Conservation (phyloP, 2,797 vertebrate species). For the Petrocephalus sullivani region DNA sequence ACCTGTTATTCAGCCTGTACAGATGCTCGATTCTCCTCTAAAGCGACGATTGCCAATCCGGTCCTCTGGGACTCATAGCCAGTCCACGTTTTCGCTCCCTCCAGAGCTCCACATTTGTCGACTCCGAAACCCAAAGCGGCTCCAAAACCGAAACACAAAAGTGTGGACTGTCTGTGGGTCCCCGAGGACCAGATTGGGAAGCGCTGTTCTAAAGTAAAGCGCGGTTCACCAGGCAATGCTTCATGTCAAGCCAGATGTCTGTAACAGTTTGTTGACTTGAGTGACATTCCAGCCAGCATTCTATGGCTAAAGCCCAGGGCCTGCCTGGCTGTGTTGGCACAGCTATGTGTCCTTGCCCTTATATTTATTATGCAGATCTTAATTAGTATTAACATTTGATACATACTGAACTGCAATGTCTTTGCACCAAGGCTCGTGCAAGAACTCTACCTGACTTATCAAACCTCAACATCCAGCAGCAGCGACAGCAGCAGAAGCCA, state of each 20-base stretch:
- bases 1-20: not conserved
- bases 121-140: not conserved
- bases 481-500: not conserved
- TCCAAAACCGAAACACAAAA: not conserved
- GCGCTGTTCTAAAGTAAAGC: not conserved
- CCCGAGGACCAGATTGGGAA: not conserved
- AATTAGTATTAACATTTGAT: not conserved
- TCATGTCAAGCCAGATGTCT: not conserved
- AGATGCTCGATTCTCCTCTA: not conserved
- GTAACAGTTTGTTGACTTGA: not conserved
- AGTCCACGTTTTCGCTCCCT: not conserved
- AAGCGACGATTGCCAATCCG: not conserved
- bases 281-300: not conserved
- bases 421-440: not conserved
- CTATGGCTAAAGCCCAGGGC: not conserved
- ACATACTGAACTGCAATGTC: not conserved
- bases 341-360: not conserved
- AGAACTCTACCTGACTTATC: not conserved
- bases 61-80: not conserved
- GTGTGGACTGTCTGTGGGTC: not conserved
- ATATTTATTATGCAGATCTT: not conserved
- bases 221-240: not conserved
- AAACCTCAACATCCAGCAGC: not conserved
- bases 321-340: not conserved
- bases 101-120: not conserved